Evolutionary conservation across 2,113 vertebrate species (phyloP).

Genomic region (Gallinago paraguaiae): DNA sequence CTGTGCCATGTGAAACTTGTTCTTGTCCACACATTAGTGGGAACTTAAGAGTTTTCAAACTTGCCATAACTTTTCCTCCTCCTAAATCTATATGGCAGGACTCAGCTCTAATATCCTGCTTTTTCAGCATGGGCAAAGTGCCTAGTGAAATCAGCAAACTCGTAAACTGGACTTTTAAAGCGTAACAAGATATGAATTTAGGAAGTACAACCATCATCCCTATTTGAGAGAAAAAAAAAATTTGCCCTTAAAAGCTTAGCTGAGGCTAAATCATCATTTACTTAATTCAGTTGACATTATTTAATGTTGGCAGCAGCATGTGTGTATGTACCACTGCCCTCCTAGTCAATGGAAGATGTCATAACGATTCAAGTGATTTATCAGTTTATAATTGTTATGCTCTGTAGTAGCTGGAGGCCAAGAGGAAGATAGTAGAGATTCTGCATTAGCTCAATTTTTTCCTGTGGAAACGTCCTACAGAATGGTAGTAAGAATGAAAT

Average conservation of each 20-base stretch:
- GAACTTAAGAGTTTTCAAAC: background rate
- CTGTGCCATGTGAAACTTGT: background rate
- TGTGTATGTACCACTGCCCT: slow-evolving; percentile 42
- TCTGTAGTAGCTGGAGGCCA: slow-evolving; percentile 25
- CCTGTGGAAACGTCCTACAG: background rate
- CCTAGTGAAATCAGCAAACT: slow-evolving; percentile 18
- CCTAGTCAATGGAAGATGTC: slow-evolving; percentile 52
- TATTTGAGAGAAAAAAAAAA: background rate
- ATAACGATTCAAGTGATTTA: slow-evolving; percentile 57
- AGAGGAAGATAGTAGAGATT: slow-evolving; percentile 38
- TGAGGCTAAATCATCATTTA: slow-evolving; percentile 45
- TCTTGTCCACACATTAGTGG: background rate
- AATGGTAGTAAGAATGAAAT: slow-evolving; percentile 19
- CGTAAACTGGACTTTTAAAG: background rate
- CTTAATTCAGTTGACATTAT: slow-evolving; percentile 43
- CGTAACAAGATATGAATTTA: background rate
- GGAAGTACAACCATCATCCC: background rate
- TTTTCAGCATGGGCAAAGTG: background rate
- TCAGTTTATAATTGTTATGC: slow-evolving; percentile 46
- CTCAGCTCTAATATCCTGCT: background rate
- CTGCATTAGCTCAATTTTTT: slow-evolving; percentile 51
- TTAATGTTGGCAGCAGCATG: slow-evolving; percentile 38
- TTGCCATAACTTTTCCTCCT: background rate
- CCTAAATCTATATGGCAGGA: background rate
- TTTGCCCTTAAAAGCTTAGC: slow-evolving; percentile 23